Evolutionary conservation across 2,797 vertebrate species (phyloP).

Genomic region (Eupleurogrammus muticus): DNA sequence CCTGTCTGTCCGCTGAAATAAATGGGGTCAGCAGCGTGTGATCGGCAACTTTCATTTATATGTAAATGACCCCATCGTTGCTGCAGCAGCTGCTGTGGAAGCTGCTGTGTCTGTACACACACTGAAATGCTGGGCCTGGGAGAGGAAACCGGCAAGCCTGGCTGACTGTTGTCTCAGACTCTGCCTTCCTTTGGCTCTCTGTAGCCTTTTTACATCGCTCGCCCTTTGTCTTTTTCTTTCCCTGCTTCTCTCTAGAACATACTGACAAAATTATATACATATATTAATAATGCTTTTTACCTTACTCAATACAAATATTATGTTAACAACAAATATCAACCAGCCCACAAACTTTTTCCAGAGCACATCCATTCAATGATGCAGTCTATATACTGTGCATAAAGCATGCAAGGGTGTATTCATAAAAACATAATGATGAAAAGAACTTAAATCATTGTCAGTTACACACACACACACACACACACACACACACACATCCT

Average conservation of each 20-base stretch:
- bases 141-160: slow-evolving; percentile 49
- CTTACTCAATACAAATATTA: background rate
- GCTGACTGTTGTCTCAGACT: slow-evolving; percentile 42
- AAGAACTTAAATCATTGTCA: slow-evolving; percentile 1
- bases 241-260: slow-evolving; percentile 1
- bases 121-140: slow-evolving; percentile 60
- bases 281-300: background rate
- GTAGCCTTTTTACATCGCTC: slow-evolving; percentile 5
- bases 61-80: slow-evolving; percentile 87
- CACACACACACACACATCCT: too few species aligned
- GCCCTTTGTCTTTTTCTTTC: slow-evolving; percentile 18
- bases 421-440: background rate
- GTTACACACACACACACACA: too few species aligned
- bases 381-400: too few species aligned
- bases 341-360: background rate
- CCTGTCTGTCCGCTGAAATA: slow-evolving; percentile 87
- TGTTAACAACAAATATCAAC: too few species aligned
- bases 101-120: slow-evolving; percentile 71
- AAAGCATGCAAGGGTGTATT: background rate
- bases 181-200: slow-evolving; percentile 27
- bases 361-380: background rate
- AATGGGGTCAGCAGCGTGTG: slow-evolving; percentile 89
- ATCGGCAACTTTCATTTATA: slow-evolving; percentile 93
- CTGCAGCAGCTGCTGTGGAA: slow-evolving; percentile 78
- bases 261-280: slow-evolving; percentile 7